Base-by-base conservation (phyloP, 1,140 invertebrate species). In the Propsilocerus akamusi region DNA sequence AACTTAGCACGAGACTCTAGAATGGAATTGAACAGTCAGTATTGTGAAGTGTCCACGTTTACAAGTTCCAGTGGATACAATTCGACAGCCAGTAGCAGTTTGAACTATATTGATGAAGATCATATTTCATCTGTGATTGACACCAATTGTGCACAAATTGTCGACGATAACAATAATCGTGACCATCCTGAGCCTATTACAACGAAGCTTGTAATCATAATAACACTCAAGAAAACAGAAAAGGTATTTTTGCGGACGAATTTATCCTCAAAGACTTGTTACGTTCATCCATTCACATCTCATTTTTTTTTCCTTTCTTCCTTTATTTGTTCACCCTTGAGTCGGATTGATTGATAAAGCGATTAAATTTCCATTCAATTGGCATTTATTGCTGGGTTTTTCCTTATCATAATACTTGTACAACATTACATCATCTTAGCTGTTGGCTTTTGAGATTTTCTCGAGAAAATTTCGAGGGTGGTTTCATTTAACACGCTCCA, bases 21-120 rank as follows among this genome's bases (percentile, higher is more conserved):
- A 41, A 41, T 41, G 34, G 34, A 41, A 41, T 20, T 41, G 22
- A 41, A 17, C 34, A 41, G 34, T 41, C 34, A 20, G 14, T 41
- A 17, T 41, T 41, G 34, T 41, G 34, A 41, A 41, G 34, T 41
- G 34, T 41, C 34, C 34, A 41, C 34, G 34, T 41, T 20, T 41
- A 17, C 34, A 41, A 20, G 14, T 20, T 41, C 34, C 6, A 41
- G 34, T 20, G 34, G 34, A 20, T 41, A 41, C 22, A 41, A 41
- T 41, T 41, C 34, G 17, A 41, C 34, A 17, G 34, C 34, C 17
- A 41, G 34, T 20, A 41, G 34, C 22, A 41, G 34, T 41, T 20
- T 41, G 8, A 41, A 41, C 22, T 41, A 41, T 41, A 41, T 41
- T 41, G 34, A 41, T 17, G 34, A 41, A 14, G 17, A 7, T 17